Percentiles rank a stretch among this genome's conserved stretches.
phyloP scores from a whole-genome alignment of 1,140 invertebrate species.

The Ostrea denselamellosa region DNA sequence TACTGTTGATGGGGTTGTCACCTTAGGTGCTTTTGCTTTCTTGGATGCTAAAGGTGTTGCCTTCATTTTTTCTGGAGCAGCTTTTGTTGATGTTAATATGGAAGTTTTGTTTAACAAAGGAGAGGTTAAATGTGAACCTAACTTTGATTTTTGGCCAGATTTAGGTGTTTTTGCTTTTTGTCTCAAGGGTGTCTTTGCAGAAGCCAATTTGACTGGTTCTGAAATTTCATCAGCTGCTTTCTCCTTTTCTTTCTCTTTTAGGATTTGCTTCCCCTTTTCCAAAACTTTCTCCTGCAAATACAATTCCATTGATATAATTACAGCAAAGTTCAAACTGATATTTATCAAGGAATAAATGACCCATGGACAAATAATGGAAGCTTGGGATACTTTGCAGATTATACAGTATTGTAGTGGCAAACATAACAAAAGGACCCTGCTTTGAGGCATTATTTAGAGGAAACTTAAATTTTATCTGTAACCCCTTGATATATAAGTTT shows the following conservation, averaged over 20 bases:
- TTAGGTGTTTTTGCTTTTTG: background rate
- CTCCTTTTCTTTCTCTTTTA: conserved; percentile 1
- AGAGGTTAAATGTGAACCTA: background rate
- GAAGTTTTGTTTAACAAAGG: background rate
- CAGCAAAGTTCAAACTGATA: too few species aligned
- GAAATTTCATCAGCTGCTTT: background rate
- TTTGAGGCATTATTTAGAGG: too few species aligned
- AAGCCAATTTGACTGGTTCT: background rate
- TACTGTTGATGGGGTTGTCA: background rate
- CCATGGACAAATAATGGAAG: too few species aligned
- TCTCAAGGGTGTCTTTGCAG: background rate
- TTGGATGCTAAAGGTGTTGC: background rate
- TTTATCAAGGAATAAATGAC: too few species aligned
- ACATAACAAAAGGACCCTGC: too few species aligned
- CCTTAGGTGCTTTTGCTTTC: conserved; percentile 10
- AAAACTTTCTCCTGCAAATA: conserved; percentile 7
- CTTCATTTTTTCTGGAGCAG: background rate
- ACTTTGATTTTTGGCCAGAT: background rate
- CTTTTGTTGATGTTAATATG: background rate
- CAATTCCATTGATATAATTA: background rate
- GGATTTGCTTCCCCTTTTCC: background rate
- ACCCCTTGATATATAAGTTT: too few species aligned
- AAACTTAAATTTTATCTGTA: too few species aligned
- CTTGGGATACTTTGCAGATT: too few species aligned
- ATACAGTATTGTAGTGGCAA: too few species aligned